Evolutionary conservation across 2,113 vertebrate species (phyloP), one percentile per base, ranked within the genome.

Genomic region (Oriolus oriolus): DNA sequence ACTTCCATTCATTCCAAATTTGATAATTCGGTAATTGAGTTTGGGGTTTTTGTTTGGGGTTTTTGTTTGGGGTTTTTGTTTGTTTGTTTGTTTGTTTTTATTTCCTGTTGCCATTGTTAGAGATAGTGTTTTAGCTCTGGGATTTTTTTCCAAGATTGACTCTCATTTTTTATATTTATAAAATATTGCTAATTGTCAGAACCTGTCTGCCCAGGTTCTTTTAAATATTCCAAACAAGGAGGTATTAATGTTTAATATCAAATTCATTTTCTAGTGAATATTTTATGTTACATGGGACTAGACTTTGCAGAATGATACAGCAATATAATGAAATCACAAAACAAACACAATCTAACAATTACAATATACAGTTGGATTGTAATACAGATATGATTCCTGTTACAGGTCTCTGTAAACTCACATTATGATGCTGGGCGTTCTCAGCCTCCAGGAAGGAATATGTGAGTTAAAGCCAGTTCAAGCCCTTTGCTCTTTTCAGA

Each of bases 391-490:
- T 21, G 30, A 39, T 73, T 93, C 13, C 23, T 31, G 9, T 42
- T 64, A 18, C 10, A 69, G 27, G 17, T 74, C 21, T 65, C 15
- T 66, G 23, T 57, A 70, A 68, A 4, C 5, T 71, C n/a, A 18
- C 11, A 13, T 37, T 49, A 27, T 0, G 1, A 9, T 41, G 13
- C 7, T 71, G 31, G 14, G 5, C 56, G 19, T 61, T 30, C 9
- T 84, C 33, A 63, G 49, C 47, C 16, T 60, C 50, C 12, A 33
- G 17, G 56, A 86, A 44, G 13, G 7, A 64, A 41, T 9, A 56
- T 0, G 1, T 28, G 3, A 47, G 4, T 31, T 65, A 60, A 56
- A 90, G 6, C 2, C 39, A 53, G 15, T 13, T 90, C 45, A 87
- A 70, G 16, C 5, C 6, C 1, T 2, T 74, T 74, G 19, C 4